These are phyloP conservation scores for Xiphydria camelus DNA, from an alignment of 2,888 invertebrate genomes.

Conservation along the genomic window DNA sequence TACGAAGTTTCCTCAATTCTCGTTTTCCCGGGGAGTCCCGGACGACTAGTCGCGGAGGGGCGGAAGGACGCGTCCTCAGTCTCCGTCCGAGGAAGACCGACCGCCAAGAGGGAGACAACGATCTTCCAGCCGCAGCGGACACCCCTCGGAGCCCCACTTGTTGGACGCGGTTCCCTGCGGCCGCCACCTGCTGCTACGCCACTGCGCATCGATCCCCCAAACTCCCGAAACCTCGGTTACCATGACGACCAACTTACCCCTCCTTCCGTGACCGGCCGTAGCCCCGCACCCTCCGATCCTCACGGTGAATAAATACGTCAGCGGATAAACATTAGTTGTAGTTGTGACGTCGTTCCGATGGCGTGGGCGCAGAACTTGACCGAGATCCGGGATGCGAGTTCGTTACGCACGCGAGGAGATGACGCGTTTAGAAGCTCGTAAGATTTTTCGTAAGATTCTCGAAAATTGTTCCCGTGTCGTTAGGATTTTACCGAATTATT, in stretches of 20 bases:
- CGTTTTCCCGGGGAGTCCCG: no score
- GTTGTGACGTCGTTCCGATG: slow-evolving; percentile 21
- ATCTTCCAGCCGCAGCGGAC: slow-evolving; percentile 20
- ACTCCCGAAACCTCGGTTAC: slow-evolving; percentile 30
- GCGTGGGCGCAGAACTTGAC: no score
- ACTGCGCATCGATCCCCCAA: slow-evolving; percentile 56
- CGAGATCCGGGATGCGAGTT: no score
- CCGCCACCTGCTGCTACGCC: slow-evolving; percentile 54
- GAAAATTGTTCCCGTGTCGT: no score
- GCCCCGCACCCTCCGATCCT: slow-evolving; percentile 19
- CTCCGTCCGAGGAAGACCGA: no score
- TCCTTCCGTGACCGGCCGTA: slow-evolving; percentile 18
- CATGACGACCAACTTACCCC: slow-evolving; percentile 44
- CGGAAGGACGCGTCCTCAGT: no score
- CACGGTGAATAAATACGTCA: slow-evolving; percentile 27
- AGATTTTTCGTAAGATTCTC: no score
- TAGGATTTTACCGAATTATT: no score
- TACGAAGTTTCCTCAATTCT: no score
- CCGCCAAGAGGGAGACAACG: slow-evolving; percentile 9
- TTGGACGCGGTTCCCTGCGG: slow-evolving; percentile 37
- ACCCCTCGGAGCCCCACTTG: slow-evolving; percentile 39
- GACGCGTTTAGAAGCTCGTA: no score
- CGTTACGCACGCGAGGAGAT: no score
- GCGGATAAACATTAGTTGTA: slow-evolving; percentile 39
- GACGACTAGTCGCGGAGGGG: no score